These are phyloP conservation scores for Leptopilina clavipes DNA, from an alignment of 1,140 invertebrate genomes.

Conservation along the genomic window DNA sequence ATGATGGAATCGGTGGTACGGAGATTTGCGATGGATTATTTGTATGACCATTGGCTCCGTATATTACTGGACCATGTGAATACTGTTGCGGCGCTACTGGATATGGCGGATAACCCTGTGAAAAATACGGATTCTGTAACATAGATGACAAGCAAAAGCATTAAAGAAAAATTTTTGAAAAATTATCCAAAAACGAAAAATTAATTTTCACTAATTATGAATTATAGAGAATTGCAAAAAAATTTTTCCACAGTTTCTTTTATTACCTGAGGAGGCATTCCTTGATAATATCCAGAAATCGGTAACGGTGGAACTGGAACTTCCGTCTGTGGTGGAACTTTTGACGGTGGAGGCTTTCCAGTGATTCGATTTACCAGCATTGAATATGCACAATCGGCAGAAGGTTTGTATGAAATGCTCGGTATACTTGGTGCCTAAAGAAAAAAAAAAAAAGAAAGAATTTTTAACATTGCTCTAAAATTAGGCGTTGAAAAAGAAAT, in stretches of 20 bases:
- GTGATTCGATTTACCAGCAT: slow-evolving; percentile 89
- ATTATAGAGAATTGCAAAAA: neutral
- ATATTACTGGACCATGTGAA: slow-evolving; percentile 70
- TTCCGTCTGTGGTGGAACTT: slow-evolving; percentile 57
- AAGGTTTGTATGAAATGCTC: slow-evolving; percentile 85
- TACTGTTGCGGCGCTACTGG: slow-evolving; percentile 69
- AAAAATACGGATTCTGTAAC: slow-evolving; percentile 39
- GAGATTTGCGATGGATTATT: slow-evolving; percentile 47
- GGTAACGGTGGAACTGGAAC: slow-evolving; percentile 56
- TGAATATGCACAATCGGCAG: slow-evolving; percentile 88
- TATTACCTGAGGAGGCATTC: slow-evolving; percentile 55
- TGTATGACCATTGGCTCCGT: slow-evolving; percentile 66
- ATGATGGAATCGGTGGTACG: slow-evolving; percentile 29
- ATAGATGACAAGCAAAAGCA: slow-evolving; percentile 1
- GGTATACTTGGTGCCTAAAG: slow-evolving; percentile 80
- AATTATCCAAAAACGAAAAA: slow-evolving; percentile 27
- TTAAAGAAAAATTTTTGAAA: slow-evolving; percentile 14
- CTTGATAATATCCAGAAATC: slow-evolving; percentile 64
- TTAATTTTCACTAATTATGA: slow-evolving; percentile 34
- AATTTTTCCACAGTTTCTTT: neutral
- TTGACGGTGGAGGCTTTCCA: slow-evolving; percentile 77
- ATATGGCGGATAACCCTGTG: slow-evolving; percentile 63
- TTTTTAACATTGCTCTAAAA: slow-evolving; percentile 35
- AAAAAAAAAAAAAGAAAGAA: slow-evolving; percentile 37
- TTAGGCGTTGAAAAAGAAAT: slow-evolving; percentile 28